Percentiles rank a stretch among this genome's conserved stretches.
phyloP scores from a whole-genome alignment of 2,888 invertebrate species.

The Xestia c-nigrum region DNA sequence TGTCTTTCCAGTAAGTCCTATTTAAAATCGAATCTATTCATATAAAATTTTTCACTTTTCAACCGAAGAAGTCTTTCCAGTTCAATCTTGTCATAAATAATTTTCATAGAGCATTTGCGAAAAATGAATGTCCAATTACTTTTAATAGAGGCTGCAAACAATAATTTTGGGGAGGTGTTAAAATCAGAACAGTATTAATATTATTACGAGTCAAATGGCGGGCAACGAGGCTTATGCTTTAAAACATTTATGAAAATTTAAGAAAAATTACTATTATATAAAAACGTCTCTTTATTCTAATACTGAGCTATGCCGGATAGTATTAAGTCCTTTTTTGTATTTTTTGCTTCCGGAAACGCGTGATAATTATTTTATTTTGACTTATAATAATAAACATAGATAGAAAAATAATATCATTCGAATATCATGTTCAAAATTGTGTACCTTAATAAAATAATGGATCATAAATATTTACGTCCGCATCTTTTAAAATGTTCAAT shows the following conservation, averaged over 20 bases:
- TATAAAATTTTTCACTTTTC: conserved; percentile 49
- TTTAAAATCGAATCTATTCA: conserved; percentile 13
- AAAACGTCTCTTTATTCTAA: conserved; percentile 85
- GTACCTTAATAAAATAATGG: conserved; percentile 58
- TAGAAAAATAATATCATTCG: conserved; percentile 62
- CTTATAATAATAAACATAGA: conserved; percentile 62
- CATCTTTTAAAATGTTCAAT: conserved; percentile 29
- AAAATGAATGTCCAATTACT: conserved; percentile 35
- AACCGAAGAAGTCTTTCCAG: conserved; percentile 32
- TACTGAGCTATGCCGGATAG: conserved; percentile 87
- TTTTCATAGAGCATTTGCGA: conserved; percentile 37
- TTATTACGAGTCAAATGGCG: conserved; percentile 69
- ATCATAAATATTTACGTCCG: conserved; percentile 46
- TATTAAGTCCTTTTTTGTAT: conserved; percentile 71
- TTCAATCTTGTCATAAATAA: conserved; percentile 17
- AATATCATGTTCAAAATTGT: conserved; percentile 62
- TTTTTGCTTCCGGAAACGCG: conserved; percentile 79
- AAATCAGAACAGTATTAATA: conserved; percentile 72
- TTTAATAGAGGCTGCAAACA: conserved; percentile 25
- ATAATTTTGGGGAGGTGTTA: conserved; percentile 62
- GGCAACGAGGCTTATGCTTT: conserved; percentile 79
- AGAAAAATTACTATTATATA: conserved; percentile 68
- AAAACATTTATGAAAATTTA: conserved; percentile 67
- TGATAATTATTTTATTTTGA: conserved; percentile 63
- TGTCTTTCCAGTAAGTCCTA: neutral